Percentiles rank a stretch among this genome's conserved stretches.
Evolutionary conservation across 1,140 invertebrate genomes (phyloP).

Genomic region (Neodiprion virginianus): DNA sequence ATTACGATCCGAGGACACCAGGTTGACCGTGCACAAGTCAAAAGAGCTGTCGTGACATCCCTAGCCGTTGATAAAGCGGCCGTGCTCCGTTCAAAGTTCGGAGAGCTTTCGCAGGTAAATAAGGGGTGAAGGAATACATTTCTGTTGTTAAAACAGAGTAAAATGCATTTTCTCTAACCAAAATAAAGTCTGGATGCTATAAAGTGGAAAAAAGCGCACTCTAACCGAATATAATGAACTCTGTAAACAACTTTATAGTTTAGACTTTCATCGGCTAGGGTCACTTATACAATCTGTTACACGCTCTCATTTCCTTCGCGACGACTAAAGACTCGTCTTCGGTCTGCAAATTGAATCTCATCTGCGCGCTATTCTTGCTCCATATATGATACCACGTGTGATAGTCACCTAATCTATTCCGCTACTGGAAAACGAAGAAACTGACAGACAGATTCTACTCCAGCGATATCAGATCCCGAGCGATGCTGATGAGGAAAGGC

Average conservation of each 20-base stretch:
- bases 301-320: conserved; percentile 78
- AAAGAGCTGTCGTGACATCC: conserved; percentile 69
- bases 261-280: neutral
- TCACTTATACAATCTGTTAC: conserved; percentile 49
- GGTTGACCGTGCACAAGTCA: conserved; percentile 84
- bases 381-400: conserved; percentile 81
- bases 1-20: conserved; percentile 86
- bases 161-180: no score
- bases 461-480: conserved; percentile 74
- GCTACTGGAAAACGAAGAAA: conserved; percentile 83
- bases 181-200: no score
- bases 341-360: conserved; percentile 70
- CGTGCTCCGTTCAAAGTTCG: conserved; percentile 80
- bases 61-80: conserved; percentile 70
- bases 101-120: conserved; percentile 69
- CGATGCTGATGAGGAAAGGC: conserved; percentile 33
- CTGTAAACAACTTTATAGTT: neutral
- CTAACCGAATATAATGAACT: neutral
- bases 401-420: conserved; percentile 77
- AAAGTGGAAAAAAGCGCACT: no score
- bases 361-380: conserved; percentile 69
- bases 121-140: neutral
- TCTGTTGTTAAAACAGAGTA: no score
- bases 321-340: conserved; percentile 63
- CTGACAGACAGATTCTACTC: conserved; percentile 78